Percentiles rank a stretch among this genome's conserved stretches.
Evolutionary conservation across 2,888 invertebrate species (phyloP).

Genomic region (Drosophila birchii): DNA sequence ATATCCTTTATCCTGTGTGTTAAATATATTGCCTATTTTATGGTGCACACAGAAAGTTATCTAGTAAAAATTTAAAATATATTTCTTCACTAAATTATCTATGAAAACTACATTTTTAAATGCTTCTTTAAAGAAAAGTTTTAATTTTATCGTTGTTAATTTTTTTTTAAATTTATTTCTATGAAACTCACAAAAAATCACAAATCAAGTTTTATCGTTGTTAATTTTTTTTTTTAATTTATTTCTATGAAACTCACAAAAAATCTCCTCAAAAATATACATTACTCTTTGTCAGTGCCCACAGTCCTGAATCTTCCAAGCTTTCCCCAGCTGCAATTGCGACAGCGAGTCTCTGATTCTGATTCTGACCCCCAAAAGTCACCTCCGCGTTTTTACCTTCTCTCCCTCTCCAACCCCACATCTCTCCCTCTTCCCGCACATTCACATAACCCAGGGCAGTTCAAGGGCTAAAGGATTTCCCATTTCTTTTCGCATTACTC

Average conservation of each 20-base stretch:
- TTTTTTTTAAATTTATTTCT: background rate
- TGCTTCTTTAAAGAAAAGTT: accelerated
- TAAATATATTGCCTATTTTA: background rate
- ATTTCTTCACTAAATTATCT: background rate
- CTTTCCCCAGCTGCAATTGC: slow-evolving; percentile 5
- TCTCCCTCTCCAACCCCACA: background rate
- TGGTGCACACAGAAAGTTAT: accelerated
- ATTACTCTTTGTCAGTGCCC: background rate
- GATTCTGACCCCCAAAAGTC: slow-evolving; percentile 32
- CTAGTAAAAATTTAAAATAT: background rate
- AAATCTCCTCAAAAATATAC: background rate
- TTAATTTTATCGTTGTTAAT: background rate
- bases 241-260: background rate
- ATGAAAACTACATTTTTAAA: too few species aligned
- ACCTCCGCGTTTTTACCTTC: slow-evolving; percentile 3
- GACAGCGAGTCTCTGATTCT: slow-evolving; percentile 15
- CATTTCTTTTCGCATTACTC: slow-evolving; percentile 45
- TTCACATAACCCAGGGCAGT: slow-evolving; percentile 38
- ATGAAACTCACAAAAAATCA: background rate
- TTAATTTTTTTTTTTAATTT: background rate
- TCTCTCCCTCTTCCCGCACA: background rate
- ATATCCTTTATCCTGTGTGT: background rate
- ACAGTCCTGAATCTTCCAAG: slow-evolving; percentile 4
- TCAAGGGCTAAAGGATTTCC: slow-evolving; percentile 41
- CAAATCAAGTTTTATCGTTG: too few species aligned